These are phyloP conservation scores for Jaculus jaculus DNA, from an alignment of 2,113 vertebrate genomes.

Conservation along the genomic window DNA sequence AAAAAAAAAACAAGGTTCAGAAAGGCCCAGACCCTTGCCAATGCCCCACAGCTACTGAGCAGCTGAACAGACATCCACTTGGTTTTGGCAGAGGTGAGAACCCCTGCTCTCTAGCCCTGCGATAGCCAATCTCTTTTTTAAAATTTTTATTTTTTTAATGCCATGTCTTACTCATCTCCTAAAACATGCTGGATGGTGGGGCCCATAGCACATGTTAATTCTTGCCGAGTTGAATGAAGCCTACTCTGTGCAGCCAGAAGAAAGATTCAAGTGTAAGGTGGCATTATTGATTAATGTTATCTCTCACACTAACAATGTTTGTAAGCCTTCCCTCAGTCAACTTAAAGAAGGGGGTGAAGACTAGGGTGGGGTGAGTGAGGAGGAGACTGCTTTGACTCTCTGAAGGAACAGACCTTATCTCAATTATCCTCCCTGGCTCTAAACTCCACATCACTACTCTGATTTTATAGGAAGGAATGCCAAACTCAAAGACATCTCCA, in stretches of 20 bases:
- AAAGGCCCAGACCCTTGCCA: not conserved
- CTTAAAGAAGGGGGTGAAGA: not conserved
- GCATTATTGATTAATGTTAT: not conserved
- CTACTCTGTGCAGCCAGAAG: not conserved
- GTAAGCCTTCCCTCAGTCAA: not conserved
- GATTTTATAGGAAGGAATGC: not conserved
- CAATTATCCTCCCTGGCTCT: not conserved
- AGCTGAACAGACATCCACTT: not conserved
- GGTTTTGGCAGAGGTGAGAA: not conserved
- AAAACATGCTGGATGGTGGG: fast-evolving
- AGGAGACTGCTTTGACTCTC: not conserved
- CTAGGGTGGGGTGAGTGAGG: fast-evolving
- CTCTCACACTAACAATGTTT: not conserved
- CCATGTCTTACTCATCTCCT: not conserved
- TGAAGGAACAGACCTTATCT: not conserved
- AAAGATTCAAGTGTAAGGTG: not conserved
- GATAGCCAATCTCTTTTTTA: not conserved
- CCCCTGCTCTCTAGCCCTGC: not conserved
- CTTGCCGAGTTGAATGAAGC: not conserved
- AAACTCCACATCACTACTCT: not conserved
- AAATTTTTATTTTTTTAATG: too few relatives aligned
- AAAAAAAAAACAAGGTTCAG: not conserved
- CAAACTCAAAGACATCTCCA: not conserved
- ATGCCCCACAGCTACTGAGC: not conserved
- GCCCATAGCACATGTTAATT: fast-evolving